These are phyloP conservation scores for Pangasianodon hypophthalmus DNA, from an alignment of 2,113 vertebrate genomes.

Conservation along the genomic window DNA sequence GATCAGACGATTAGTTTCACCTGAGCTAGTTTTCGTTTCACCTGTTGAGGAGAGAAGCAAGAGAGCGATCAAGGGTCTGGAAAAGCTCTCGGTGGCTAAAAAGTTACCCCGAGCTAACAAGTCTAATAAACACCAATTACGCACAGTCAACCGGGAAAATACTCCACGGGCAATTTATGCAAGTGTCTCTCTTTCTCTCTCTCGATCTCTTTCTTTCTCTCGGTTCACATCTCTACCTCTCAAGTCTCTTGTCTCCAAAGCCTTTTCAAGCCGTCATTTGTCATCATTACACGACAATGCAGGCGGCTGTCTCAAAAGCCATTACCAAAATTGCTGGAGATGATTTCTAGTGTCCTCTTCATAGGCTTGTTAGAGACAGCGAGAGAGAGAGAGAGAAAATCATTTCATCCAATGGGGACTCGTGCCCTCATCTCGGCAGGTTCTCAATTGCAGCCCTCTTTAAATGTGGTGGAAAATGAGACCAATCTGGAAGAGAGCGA, in stretches of 20 bases:
- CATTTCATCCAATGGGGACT: slow-evolving; percentile 58
- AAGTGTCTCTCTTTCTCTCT: slow-evolving; percentile 57
- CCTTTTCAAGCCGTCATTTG: slow-evolving; percentile 74
- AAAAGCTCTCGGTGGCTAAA: slow-evolving; percentile 39
- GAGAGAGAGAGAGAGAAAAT: slow-evolving; percentile 49
- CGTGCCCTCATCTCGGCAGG: slow-evolving; percentile 27
- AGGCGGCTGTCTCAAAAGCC: slow-evolving; percentile 75
- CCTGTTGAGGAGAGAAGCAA: neutral
- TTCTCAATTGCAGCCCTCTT: slow-evolving; percentile 35
- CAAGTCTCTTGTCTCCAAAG: slow-evolving; percentile 48
- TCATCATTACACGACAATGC: slow-evolving; percentile 79
- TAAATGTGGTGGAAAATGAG: slow-evolving; percentile 39
- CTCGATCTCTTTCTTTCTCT: neutral
- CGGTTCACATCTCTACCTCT: slow-evolving; percentile 8
- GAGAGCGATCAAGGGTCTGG: slow-evolving; percentile 2
- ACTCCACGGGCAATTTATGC: slow-evolving; percentile 66
- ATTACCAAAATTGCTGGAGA: slow-evolving; percentile 85
- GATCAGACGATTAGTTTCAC: slow-evolving; percentile 21
- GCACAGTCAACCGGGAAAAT: slow-evolving; percentile 69
- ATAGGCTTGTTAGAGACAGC: slow-evolving; percentile 55
- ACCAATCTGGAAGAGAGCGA: slow-evolving; percentile 43
- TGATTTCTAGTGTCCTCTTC: slow-evolving; percentile 80
- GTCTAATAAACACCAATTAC: slow-evolving; percentile 74
- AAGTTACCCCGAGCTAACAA: slow-evolving; percentile 73
- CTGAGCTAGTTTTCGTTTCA: slow-evolving; percentile 14